phyloP scores from a whole-genome alignment of 2,113 vertebrate genomes.

The Anser cygnoides region DNA sequence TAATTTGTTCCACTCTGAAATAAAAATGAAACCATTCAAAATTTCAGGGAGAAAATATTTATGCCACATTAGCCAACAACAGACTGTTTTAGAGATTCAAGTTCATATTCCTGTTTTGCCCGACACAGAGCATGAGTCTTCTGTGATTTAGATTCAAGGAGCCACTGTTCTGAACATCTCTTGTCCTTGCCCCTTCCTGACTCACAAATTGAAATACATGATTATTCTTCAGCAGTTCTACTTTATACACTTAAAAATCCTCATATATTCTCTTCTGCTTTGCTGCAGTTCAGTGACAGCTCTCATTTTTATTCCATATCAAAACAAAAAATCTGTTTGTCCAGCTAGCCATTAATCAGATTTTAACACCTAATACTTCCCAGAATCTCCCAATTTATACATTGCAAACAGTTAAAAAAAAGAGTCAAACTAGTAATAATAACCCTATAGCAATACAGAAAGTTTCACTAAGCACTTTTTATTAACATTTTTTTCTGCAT shows the following conservation, averaged over 20 bases:
- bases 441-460: neutral
- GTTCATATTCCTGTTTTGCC: neutral
- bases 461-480: neutral
- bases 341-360: neutral
- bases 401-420: constrained; percentile 24
- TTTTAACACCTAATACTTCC: constrained; percentile 18
- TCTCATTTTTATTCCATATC: neutral
- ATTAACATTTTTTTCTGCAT: constrained; percentile 16
- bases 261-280: neutral
- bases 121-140: neutral
- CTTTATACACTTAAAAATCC: neutral
- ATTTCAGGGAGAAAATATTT: neutral
- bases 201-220: neutral
- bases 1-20: neutral
- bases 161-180: neutral
- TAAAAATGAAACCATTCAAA: neutral
- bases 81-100: neutral
- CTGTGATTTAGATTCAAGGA: constrained; percentile 5
- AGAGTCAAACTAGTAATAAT: neutral
- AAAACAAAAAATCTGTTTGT: constrained; percentile 18
- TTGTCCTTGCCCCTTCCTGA: neutral
- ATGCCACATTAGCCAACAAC: neutral
- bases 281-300: neutral
- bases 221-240: neutral
- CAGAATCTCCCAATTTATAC: neutral